These are phyloP conservation scores for Malurus cyaneus DNA, from an alignment of 2,113 vertebrate species.

Conservation along the genomic window DNA sequence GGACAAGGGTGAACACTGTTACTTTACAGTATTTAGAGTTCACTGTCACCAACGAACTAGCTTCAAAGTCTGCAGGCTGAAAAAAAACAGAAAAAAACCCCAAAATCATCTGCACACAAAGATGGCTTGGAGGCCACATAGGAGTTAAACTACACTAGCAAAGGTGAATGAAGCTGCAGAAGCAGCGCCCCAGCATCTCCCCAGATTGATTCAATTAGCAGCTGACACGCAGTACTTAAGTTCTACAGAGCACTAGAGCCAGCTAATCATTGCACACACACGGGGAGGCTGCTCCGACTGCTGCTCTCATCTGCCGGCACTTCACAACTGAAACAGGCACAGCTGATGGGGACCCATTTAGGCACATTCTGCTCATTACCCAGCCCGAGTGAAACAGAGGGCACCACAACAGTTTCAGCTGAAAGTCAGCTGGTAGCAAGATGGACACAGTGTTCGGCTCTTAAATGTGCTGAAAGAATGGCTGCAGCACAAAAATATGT, in stretches of 20 bases:
- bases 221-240: neutral
- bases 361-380: conserved; percentile 18
- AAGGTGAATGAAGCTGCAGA: neutral
- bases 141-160: neutral
- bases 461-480: neutral
- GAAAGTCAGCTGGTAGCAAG: neutral
- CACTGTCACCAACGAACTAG: neutral
- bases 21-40: neutral
- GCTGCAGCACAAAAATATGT: neutral
- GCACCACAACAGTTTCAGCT: neutral
- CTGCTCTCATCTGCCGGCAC: neutral
- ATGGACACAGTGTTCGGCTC: conserved; percentile 12
- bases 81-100: neutral
- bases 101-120: neutral
- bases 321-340: neutral
- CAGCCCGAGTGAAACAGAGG: conserved; percentile 10
- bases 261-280: neutral
- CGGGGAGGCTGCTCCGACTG: neutral
- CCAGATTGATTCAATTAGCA: neutral
- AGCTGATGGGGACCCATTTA: neutral
- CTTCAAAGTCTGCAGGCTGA: neutral
- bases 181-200: neutral
- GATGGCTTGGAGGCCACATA: neutral
- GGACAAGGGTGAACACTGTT: neutral
- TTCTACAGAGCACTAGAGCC: neutral